These are phyloP conservation scores for Ceriagrion tenellum DNA, from an alignment of 2,888 invertebrate genomes.

Conservation along the genomic window DNA sequence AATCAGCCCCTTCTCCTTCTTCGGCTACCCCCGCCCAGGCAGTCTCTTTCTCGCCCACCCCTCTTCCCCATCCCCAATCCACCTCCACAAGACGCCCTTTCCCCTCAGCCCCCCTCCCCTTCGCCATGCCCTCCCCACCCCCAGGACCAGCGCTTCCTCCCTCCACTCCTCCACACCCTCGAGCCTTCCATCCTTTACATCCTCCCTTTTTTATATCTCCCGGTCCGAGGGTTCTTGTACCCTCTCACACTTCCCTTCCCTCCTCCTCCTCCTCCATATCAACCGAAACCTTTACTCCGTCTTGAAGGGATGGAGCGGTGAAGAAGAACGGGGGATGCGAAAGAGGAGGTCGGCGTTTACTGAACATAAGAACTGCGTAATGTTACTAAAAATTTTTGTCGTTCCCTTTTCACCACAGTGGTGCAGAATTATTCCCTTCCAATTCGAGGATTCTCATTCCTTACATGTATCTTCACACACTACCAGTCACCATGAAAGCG, in stretches of 20 bases:
- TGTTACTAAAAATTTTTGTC: not conserved
- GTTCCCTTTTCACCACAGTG: not conserved
- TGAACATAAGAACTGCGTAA: not conserved
- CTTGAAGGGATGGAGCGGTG: not conserved
- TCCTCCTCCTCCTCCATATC: not conserved
- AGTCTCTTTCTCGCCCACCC: not conserved
- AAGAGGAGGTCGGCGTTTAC: not conserved
- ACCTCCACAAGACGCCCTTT: not conserved
- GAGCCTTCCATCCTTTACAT: not conserved
- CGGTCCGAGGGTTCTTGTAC: not conserved
- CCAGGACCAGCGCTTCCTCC: too few relatives aligned
- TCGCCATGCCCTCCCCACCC: not conserved
- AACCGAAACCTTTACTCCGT: not conserved
- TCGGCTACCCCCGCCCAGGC: not conserved
- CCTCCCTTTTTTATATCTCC: not conserved
- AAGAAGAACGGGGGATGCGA: not conserved
- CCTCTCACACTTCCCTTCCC: not conserved
- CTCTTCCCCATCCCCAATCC: not conserved
- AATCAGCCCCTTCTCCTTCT: not conserved
- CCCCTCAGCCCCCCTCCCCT: not conserved
- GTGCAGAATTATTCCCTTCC: not conserved
- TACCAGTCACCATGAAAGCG: too few relatives aligned
- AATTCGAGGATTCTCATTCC: not conserved
- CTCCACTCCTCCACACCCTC: not conserved
- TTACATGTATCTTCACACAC: not conserved